Base-by-base conservation (phyloP, 1,140 invertebrate genomes). In the Antheraea mylitta region DNA sequence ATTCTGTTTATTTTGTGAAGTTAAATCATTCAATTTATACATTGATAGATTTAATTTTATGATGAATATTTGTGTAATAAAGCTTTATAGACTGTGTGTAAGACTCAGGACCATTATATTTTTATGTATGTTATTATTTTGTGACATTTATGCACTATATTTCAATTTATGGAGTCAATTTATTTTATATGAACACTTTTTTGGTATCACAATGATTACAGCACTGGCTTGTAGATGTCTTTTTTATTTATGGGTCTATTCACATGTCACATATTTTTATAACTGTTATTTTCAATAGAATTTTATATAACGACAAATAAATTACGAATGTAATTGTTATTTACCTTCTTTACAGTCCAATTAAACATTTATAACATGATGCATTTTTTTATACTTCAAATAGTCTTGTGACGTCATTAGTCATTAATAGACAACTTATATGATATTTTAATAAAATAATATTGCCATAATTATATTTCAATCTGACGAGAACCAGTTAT, bases 31-130 rank as follows among this genome's bases (percentile, higher is more conserved):
- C 78, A 66, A 75, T 78, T 77, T 68, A 10, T 64, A 48, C 71
- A 75, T 76, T 73, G 76, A 77, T 70, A 63, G 74, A 75, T 80
- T 82, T 83, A 73, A 79, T 87, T 82, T 82, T 80, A 75, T 78
- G 67, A 76, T 53, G 5, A 77, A 48, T 66, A 16, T 74, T 73
- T 81, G 80, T 86, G 82, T 87, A 85, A 81, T 82, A 81, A 83
- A 86, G 85, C 87, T 89, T 90, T 85, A 86, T 89, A 89, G 81
- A 88, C 78, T 87, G 81, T 85, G 73, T 82, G 73, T 87, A 84
- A 86, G 85, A 89, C 86, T 91, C 87, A 89, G 89, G 87, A 91
- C 87, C 89, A 90, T 89, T 87, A 73, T 79, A 68, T 74, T 72
- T 65, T 83, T 74, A 74, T 72, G 77, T 66, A 59, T 58, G 13